Evolutionary conservation across 2,888 invertebrate genomes (phyloP), one percentile per base, ranked within the genome.

Genomic region (Odontocerum albicorne): DNA sequence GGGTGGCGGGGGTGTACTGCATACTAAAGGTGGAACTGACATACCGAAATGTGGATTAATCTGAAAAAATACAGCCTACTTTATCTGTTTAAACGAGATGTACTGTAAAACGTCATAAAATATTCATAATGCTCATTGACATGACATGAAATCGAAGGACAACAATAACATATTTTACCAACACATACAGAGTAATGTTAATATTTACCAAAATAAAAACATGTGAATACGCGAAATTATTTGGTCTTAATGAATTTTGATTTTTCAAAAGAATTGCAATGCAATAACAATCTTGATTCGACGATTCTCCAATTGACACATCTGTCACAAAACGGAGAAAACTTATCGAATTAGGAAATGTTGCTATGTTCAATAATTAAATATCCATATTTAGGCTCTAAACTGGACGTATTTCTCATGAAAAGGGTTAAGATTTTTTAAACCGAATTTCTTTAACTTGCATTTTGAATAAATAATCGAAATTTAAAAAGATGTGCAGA

Each of bases 11-110:
- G 85, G 85, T 64, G 84, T 83, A 55, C 82, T 81, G 64, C 84
- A 83, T 64, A 85, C 82, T 63, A 85, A 74, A 59, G 85, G 85
- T 69, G 85, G 85, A 68, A 85, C 81, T 66, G 82, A 82, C 83
- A 83, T 83, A 31, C 49, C 50, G 49, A 31, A 44, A 8, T 19
- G 12, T 27, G 15, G 20, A 27, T 20, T 16, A 36, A 35, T 44
- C 49, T 49, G 4, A 32, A 38, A 43, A 21, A 17, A 40, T 36
- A 49, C 16, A 39, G 13, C 44, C 13, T 10, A 27, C 4, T 10
- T 7, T 4, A 27, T 7, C 4, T n/a, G 35, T 4, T 8, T 12
- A 4, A 6, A 35, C 4, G 8, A 4, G 12, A 10, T 10, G n/a
- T 8, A 10, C 13, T 12, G n/a, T 4, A 35, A 35, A 35, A 12